phyloP scores from a whole-genome alignment of 2,888 invertebrate species.

The Furcula furcula region DNA sequence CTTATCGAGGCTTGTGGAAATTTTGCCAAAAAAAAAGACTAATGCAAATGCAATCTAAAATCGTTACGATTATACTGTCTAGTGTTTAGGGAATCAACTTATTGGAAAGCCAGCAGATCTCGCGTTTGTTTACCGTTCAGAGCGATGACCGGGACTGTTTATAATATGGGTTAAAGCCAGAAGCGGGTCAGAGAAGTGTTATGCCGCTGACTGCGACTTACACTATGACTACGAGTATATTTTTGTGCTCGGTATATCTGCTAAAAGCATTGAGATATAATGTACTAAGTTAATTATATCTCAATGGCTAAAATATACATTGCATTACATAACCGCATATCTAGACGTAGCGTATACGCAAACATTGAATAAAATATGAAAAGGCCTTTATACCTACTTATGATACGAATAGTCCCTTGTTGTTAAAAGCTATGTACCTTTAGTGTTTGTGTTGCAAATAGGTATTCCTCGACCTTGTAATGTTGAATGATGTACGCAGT shows the following conservation, averaged over 20 bases:
- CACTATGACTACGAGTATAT: no score
- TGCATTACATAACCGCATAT: no score
- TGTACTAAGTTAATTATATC: no score
- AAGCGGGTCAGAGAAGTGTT: constrained; percentile 48
- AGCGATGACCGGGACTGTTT: constrained; percentile 28
- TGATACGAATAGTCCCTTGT: no score
- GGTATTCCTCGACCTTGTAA: constrained; percentile 26
- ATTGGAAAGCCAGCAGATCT: constrained; percentile 9
- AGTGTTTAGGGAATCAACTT: background rate
- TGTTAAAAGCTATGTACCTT: no score
- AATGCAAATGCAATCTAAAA: constrained; percentile 7
- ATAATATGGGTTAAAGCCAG: constrained; percentile 34
- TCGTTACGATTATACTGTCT: constrained; percentile 2
- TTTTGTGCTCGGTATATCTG: no score
- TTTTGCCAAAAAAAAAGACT: constrained; percentile 1
- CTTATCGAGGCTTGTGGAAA: constrained; percentile 13
- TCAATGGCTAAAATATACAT: no score
- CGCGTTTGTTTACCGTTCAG: constrained; percentile 8
- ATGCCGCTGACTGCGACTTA: constrained; percentile 26
- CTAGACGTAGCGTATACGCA: no score
- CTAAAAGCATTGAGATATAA: no score
- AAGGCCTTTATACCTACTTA: no score
- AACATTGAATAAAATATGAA: no score
- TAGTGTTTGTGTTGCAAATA: background rate
- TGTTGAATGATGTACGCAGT: constrained; percentile 40